A percentile compares a stretch with the other conserved stretches of the same genome.
Conservation (phyloP, 2,888 invertebrate genomes). For the Parochlus steinenii region DNA sequence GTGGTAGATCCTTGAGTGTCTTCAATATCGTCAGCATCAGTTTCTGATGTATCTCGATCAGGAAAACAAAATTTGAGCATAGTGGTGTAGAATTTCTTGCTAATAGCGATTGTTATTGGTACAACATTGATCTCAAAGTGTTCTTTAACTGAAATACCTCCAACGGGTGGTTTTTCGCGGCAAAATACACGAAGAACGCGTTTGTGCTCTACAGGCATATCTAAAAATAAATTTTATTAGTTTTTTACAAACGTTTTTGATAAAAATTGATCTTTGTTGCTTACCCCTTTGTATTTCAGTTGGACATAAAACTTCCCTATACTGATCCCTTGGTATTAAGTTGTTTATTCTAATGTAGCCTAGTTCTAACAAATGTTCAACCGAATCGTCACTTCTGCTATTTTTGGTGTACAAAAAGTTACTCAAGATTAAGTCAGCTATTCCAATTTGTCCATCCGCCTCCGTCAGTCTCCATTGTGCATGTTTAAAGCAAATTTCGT, state of each 20-base stretch:
- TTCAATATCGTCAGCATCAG: conserved; percentile 41
- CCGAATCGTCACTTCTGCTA: conserved; percentile 90
- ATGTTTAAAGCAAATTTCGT: conserved; percentile 95
- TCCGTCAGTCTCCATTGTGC: conserved; percentile 97
- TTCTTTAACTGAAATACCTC: conserved; percentile 98
- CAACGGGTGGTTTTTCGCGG: conserved; percentile 88
- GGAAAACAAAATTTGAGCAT: conserved; percentile 97
- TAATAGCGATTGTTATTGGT: conserved; percentile 79
- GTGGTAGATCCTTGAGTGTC: conserved; percentile 36
- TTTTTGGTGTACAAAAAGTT: conserved; percentile 97
- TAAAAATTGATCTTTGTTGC: too few species aligned
- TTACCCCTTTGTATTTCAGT: conserved; percentile 58
- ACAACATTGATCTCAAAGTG: conserved; percentile 98
- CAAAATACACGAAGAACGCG: conserved; percentile 89
- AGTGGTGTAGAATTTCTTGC: conserved; percentile 92
- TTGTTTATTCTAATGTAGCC: conserved; percentile 94
- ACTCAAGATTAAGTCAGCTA: conserved; percentile 86
- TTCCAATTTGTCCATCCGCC: conserved; percentile 92
- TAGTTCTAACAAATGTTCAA: conserved; percentile 89
- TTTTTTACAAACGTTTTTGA: conserved; percentile 36
- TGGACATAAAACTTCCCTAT: conserved; percentile 72
- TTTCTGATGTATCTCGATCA: conserved; percentile 72
- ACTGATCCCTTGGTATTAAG: conserved; percentile 82
- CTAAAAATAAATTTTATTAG: too few species aligned
- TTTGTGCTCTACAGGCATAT: conserved; percentile 83